phyloP scores from a whole-genome alignment of 2,888 invertebrate species.

The Parnassius glacialis region DNA sequence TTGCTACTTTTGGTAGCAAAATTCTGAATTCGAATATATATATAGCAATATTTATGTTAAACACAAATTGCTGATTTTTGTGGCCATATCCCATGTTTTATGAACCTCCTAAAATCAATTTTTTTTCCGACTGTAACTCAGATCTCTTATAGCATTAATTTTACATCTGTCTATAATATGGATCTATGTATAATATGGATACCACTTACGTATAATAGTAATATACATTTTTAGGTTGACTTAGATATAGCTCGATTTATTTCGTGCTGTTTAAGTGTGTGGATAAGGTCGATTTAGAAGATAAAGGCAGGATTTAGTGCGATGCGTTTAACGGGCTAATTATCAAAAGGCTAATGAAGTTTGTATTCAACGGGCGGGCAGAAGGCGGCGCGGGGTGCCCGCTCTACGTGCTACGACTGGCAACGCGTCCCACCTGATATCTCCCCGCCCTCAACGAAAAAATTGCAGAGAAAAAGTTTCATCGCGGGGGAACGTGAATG shows the following conservation, averaged over 20 bases:
- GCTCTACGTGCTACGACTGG: slow-evolving; percentile 74
- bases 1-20: no score
- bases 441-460: slow-evolving; percentile 76
- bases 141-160: no score
- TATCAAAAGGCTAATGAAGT: slow-evolving; percentile 82
- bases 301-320: slow-evolving; percentile 63
- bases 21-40: no score
- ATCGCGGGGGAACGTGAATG: slow-evolving; percentile 80
- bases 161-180: no score
- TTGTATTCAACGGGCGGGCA: slow-evolving; percentile 77
- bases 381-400: slow-evolving; percentile 55
- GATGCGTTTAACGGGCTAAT: slow-evolving; percentile 80
- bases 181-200: no score
- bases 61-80: no score
- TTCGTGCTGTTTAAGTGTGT: slow-evolving; percentile 25
- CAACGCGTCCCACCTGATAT: slow-evolving; percentile 77
- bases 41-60: no score
- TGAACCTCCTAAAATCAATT: no score
- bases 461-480: slow-evolving; percentile 82
- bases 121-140: no score
- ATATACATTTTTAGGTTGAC: no score
- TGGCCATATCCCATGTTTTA: no score
- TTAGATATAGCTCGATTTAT: slow-evolving; percentile 7
- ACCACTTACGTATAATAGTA: no score
- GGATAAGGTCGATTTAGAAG: slow-evolving; percentile 55